These are phyloP conservation scores for Dryocosmus kuriphilus DNA, from an alignment of 2,888 invertebrate species.

Conservation along the genomic window DNA sequence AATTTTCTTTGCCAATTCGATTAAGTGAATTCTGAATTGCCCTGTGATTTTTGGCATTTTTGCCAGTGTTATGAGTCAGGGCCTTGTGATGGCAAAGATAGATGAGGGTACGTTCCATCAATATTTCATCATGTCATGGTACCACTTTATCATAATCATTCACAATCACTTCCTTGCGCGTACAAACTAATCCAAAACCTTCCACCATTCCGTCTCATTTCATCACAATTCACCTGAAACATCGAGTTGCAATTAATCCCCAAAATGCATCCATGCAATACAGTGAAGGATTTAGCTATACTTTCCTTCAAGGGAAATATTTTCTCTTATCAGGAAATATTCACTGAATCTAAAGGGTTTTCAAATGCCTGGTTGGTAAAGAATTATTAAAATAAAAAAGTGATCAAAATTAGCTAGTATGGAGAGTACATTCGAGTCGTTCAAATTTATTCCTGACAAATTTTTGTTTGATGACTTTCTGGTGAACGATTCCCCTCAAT, in stretches of 20 bases:
- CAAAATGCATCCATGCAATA: background rate
- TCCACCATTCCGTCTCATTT: constrained; percentile 46
- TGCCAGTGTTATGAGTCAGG: constrained; percentile 61
- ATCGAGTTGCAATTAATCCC: constrained; percentile 12
- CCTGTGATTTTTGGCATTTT: constrained; percentile 44
- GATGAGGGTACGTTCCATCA: constrained; percentile 69
- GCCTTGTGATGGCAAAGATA: constrained; percentile 61
- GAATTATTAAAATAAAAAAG: no score
- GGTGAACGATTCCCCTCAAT: no score
- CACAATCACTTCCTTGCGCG: constrained; percentile 72
- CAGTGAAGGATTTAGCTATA: background rate
- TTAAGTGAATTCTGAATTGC: background rate
- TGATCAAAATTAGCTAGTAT: no score
- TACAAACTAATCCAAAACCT: constrained; percentile 61
- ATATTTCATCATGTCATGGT: constrained; percentile 68
- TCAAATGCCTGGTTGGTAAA: no score
- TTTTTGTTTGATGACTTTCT: no score
- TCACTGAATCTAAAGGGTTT: no score
- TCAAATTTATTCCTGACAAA: no score
- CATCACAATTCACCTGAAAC: constrained; percentile 8
- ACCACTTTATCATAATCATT: constrained; percentile 74
- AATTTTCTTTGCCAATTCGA: background rate
- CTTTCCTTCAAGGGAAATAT: background rate
- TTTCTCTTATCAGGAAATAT: no score
- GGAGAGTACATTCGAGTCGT: no score